phyloP scores from a whole-genome alignment of 2,113 vertebrate genomes.

The Thamnaconus septentrionalis region DNA sequence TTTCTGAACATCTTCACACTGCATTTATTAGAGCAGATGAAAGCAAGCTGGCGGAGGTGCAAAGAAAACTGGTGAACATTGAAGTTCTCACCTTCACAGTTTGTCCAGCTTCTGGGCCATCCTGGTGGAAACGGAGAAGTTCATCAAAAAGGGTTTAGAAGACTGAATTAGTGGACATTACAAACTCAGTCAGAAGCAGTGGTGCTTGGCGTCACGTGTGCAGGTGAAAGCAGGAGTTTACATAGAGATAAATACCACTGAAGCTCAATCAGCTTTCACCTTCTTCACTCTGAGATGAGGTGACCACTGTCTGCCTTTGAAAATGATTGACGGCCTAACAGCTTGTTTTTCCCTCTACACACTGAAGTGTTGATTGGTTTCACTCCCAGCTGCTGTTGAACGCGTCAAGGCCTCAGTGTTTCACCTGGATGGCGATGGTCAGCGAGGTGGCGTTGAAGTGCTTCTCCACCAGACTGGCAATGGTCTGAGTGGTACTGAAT shows the following conservation, averaged over 20 bases:
- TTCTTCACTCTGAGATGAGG: too few relatives aligned
- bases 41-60: too few relatives aligned
- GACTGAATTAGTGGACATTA: slow-evolving; percentile 22
- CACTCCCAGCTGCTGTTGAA: not conserved
- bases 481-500: slow-evolving; percentile 80
- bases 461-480: slow-evolving; percentile 82
- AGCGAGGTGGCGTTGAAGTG: slow-evolving; percentile 86
- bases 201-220: too few relatives aligned
- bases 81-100: slow-evolving; percentile 92
- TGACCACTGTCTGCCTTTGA: too few relatives aligned
- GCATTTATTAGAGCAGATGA: too few relatives aligned
- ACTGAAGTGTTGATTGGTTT: too few relatives aligned
- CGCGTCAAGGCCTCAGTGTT: not conserved
- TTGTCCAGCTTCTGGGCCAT: slow-evolving; percentile 91
- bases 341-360: too few relatives aligned
- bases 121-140: slow-evolving; percentile 72
- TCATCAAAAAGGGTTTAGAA: slow-evolving; percentile 67
- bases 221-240: too few relatives aligned
- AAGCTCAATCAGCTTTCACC: too few relatives aligned
- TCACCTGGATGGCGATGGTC: slow-evolving; percentile 88
- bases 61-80: slow-evolving; percentile 57
- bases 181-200: too few relatives aligned
- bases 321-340: not conserved
- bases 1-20: too few relatives aligned
- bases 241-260: too few relatives aligned